Percentiles rank a stretch among this genome's conserved stretches.
Evolutionary conservation across 2,888 invertebrate species (phyloP).

Genomic region (Luffia ferchaultella): DNA sequence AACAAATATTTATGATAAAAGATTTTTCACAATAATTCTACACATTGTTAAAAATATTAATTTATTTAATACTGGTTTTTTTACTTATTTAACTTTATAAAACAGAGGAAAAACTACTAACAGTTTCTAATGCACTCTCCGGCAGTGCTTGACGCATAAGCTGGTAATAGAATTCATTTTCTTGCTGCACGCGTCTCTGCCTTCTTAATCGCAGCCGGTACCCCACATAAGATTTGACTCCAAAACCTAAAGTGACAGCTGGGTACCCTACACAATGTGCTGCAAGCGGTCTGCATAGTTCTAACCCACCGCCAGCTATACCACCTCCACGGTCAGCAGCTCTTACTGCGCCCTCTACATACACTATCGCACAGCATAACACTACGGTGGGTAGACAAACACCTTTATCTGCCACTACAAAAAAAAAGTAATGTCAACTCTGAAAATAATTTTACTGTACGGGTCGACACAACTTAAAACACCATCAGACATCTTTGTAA

Average conservation of each 20-base stretch:
- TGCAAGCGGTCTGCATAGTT: conserved; percentile 94
- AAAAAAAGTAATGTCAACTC: too few relatives aligned
- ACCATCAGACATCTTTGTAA: too few relatives aligned
- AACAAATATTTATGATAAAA: too few relatives aligned
- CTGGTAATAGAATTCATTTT: conserved; percentile 95
- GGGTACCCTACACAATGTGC: conserved; percentile 93
- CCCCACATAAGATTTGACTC: conserved; percentile 92
- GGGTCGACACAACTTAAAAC: too few relatives aligned
- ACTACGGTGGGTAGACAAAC: conserved; percentile 94
- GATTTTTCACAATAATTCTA: too few relatives aligned
- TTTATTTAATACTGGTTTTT: too few relatives aligned
- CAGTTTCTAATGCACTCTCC: conserved; percentile 44
- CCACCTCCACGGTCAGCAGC: conserved; percentile 71
- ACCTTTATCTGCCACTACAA: conserved; percentile 78
- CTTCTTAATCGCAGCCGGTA: conserved; percentile 90
- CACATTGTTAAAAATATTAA: too few relatives aligned
- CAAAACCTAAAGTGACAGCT: conserved; percentile 94
- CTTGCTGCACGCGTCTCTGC: conserved; percentile 79
- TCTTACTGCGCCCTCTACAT: conserved; percentile 91
- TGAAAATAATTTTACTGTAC: too few relatives aligned
- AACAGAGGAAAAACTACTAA: too few relatives aligned
- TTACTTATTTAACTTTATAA: too few relatives aligned
- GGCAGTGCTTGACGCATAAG: conserved; percentile 92
- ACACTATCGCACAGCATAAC: conserved; percentile 93
- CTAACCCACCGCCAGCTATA: conserved; percentile 85